These are phyloP conservation scores for Drosophila mayri DNA, from an alignment of 1,140 invertebrate genomes.

Conservation along the genomic window DNA sequence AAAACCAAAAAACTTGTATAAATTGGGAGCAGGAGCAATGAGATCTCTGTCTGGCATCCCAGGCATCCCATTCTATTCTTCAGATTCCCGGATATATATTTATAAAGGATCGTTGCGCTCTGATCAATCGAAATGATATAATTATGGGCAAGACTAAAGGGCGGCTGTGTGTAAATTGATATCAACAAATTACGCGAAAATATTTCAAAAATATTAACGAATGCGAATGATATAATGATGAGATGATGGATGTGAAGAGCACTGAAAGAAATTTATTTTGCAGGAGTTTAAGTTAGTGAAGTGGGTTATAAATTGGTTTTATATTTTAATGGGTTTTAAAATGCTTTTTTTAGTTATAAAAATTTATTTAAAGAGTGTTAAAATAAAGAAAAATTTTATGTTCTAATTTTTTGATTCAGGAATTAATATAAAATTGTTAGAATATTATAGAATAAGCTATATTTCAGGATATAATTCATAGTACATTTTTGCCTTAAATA, in stretches of 20 bases:
- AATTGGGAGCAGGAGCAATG: conserved; percentile 11
- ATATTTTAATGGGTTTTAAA: not conserved
- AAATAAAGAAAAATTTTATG: not conserved
- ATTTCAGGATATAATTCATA: not conserved
- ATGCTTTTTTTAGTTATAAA: not conserved
- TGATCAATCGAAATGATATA: conserved; percentile 83
- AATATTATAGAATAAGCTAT: not conserved
- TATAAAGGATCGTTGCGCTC: conserved; percentile 45
- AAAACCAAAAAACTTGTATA: conserved; percentile 12
- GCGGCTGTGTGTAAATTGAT: conserved; percentile 78
- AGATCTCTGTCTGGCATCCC: conserved; percentile 50
- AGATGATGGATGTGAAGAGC: conserved; percentile 53
- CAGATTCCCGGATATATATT: conserved; percentile 21
- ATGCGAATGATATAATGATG: conserved; percentile 81
- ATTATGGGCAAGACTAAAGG: conserved; percentile 60
- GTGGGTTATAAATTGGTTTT: not conserved
- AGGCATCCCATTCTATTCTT: conserved; percentile 55
- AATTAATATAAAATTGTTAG: not conserved
- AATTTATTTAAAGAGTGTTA: not conserved
- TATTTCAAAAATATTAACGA: conserved; percentile 83
- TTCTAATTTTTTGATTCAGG: not conserved
- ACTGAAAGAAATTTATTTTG: conserved; percentile 35
- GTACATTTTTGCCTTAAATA: no score
- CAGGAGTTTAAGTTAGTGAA: not conserved
- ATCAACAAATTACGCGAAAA: conserved; percentile 83